Evolutionary conservation across 2,113 vertebrate genomes (phyloP).

Genomic region (Dendrocopos noguchii): DNA sequence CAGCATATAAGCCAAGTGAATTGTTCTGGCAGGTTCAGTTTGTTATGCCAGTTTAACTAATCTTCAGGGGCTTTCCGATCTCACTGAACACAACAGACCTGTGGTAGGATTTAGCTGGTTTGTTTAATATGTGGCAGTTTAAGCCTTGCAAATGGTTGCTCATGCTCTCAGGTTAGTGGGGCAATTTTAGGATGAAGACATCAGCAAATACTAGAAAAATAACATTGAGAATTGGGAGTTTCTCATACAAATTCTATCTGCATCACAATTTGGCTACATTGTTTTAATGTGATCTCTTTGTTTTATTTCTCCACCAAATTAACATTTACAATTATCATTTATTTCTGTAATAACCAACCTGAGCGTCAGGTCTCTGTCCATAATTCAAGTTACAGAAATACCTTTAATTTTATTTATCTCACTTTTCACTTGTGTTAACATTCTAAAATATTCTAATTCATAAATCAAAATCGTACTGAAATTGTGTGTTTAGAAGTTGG

Average conservation of each 20-base stretch:
- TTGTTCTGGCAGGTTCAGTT: slow-evolving; percentile 16
- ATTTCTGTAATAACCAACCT: background rate
- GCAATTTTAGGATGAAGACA: background rate
- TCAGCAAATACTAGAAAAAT: background rate
- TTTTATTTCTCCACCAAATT: background rate
- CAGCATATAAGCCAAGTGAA: background rate
- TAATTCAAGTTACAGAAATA: background rate
- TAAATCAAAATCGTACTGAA: background rate
- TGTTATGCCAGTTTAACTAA: background rate
- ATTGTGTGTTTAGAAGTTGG: background rate
- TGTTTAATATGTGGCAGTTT: background rate
- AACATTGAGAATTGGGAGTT: background rate
- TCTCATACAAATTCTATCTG: background rate
- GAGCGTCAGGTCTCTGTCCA: background rate
- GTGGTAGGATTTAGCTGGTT: background rate
- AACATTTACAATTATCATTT: background rate
- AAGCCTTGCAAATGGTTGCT: background rate
- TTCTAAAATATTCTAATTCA: background rate
- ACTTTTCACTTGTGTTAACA: background rate
- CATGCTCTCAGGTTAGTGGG: accelerated
- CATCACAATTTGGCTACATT: background rate
- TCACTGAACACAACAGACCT: background rate
- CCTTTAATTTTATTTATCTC: background rate
- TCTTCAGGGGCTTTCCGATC: background rate
- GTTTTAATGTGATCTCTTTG: background rate